Evolutionary conservation across 2,888 invertebrate species (phyloP), one percentile per base, ranked within the genome.

Genomic region (Leptura quadrifasciata): DNA sequence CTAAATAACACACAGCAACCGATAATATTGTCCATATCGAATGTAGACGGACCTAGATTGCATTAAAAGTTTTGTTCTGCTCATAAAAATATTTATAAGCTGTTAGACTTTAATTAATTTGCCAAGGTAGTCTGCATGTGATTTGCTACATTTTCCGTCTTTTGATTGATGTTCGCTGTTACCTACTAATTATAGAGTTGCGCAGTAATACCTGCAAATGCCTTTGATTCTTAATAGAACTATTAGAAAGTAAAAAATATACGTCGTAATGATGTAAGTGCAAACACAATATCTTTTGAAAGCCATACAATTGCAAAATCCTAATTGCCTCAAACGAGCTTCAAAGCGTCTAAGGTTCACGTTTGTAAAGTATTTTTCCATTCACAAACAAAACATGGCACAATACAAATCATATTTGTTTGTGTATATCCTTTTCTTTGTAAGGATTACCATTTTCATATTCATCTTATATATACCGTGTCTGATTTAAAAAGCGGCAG

Each of bases 401-500:
- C 77, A 76, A 83, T 83, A 84, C 84, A 84, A 84, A 84, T 84
- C 85, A 84, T 82, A 84, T 82, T 83, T 84, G 84, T 85, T 81
- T 84, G 81, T 84, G 82, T 84, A 80, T 84, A 82, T 82, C 80
- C 80, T 79, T 79, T 78, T 75, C 83, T 81, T 82, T 83, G 79
- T 82, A 69, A 71, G 79, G 82, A 80, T 82, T 80, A 84, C 82
- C 83, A 82, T 85, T 83, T 84, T 80, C 82, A 84, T 80, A 84
- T 84, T 85, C 84, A 83, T 81, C 81, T 82, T 81, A 79, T 81
- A 81, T 83, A 81, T 77, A 82, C 81, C 83, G 84, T 84, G 83
- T 80, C 84, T 81, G 82, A 85, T 85, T 83, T 78, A 75, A 82
- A 84, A 83, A 83, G 86, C 86, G 86, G 86, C 86, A 81, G 85